Percentiles rank a stretch among this genome's conserved stretches.
Evolutionary conservation across 2,113 vertebrate species (phyloP).

Genomic region (Myocastor coypus): DNA sequence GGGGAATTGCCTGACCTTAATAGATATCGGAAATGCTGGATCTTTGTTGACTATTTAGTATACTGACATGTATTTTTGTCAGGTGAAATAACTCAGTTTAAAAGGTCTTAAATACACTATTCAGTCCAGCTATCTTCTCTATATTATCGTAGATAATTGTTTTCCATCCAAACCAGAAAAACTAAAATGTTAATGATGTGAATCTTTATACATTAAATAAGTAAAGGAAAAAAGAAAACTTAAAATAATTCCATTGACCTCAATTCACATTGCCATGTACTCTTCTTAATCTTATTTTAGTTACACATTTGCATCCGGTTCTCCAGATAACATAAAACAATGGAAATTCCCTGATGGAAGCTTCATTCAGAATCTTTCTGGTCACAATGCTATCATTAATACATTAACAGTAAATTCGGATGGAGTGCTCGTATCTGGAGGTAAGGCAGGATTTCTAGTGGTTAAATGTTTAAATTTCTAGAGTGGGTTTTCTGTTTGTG

Average conservation of each 20-base stretch:
- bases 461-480: not conserved
- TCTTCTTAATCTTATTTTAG: conserved; percentile 85
- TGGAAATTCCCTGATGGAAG: conserved; percentile 99
- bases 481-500: not conserved
- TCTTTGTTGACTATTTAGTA: too few species aligned
- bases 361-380: conserved; percentile 99
- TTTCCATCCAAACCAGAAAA: too few species aligned
- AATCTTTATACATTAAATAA: too few species aligned
- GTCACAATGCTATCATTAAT: conserved; percentile 98
- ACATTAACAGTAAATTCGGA: conserved; percentile 97
- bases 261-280: conserved; percentile 22
- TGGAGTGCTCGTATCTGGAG: conserved; percentile 98
- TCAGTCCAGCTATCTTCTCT: too few species aligned
- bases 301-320: conserved; percentile 98
- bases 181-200: too few species aligned
- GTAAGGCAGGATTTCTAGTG: conserved; percentile 83
- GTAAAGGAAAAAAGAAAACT: too few species aligned
- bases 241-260: conserved; percentile 37
- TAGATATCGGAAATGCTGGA: too few species aligned
- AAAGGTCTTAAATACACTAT: too few species aligned
- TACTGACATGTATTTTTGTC: too few species aligned
- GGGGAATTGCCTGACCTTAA: too few species aligned
- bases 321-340: conserved; percentile 99
- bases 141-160: too few species aligned
- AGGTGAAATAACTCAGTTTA: too few species aligned